phyloP scores from a whole-genome alignment of 92 coral and sea anemone species.

The Siderastrea radians region DNA sequence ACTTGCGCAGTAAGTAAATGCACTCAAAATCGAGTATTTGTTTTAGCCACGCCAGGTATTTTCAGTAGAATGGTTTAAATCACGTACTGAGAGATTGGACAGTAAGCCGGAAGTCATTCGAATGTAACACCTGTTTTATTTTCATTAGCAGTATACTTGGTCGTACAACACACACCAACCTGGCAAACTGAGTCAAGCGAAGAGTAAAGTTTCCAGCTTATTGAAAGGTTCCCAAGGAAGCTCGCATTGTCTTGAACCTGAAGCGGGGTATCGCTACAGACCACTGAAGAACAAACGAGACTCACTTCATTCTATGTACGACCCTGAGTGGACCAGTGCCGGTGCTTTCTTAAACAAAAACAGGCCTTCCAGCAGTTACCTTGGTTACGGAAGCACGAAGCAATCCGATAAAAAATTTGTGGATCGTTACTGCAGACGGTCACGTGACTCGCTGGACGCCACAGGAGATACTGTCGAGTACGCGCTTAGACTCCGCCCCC shows the following conservation, averaged over 20 bases:
- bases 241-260: background rate
- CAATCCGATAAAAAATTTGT: conserved; percentile 35
- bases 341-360: conserved; percentile 51
- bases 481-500: conserved; percentile 40
- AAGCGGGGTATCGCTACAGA: conserved; percentile 22
- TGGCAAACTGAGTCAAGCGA: conserved; percentile 27
- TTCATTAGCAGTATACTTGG: conserved; percentile 14
- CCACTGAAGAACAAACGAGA: conserved; percentile 24
- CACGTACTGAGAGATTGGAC: too few species aligned
- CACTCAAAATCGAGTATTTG: too few species aligned
- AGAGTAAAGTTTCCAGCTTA: conserved; percentile 23
- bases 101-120: too few species aligned
- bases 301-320: conserved; percentile 29
- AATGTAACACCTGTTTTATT: background rate
- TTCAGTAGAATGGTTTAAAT: too few species aligned
- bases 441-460: conserved; percentile 48
- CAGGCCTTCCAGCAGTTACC: conserved; percentile 6
- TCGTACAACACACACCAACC: background rate
- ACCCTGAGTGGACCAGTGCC: conserved; percentile 54
- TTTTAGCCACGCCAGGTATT: too few species aligned
- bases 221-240: conserved; percentile 7
- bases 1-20: too few species aligned
- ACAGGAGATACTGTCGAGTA: conserved; percentile 26
- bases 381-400: conserved; percentile 38
- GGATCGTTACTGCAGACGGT: conserved; percentile 45